phyloP scores from a whole-genome alignment of 2,797 vertebrate genomes.

The Columba guinea region DNA sequence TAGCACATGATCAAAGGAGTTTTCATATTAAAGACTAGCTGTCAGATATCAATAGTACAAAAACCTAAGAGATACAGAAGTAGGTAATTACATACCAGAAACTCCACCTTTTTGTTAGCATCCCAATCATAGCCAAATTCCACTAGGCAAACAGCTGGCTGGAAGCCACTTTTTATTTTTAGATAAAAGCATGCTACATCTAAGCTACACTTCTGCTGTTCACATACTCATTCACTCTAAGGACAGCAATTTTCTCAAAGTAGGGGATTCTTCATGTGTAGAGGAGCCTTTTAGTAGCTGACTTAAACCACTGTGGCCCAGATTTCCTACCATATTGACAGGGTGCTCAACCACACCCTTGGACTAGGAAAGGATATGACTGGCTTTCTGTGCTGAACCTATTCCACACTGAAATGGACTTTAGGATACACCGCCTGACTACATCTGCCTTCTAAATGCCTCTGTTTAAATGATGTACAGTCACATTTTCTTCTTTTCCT shows the following conservation, averaged over 20 bases:
- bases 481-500: not conserved
- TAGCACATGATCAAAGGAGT: not conserved
- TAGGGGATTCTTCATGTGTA: not conserved
- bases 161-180: not conserved
- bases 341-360: not conserved
- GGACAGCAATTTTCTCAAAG: not conserved
- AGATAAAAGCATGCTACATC: not conserved
- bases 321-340: not conserved
- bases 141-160: not conserved
- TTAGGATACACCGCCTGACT: not conserved
- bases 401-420: not conserved
- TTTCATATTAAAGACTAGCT: not conserved
- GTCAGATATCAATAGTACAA: not conserved
- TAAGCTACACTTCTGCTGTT: not conserved
- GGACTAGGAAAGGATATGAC: not conserved
- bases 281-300: not conserved
- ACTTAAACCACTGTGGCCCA: not conserved
- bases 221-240: not conserved
- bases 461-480: not conserved
- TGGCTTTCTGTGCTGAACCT: not conserved
- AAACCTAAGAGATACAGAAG: not conserved
- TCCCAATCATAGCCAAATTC: not conserved
- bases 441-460: not conserved
- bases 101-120: not conserved
- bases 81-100: not conserved